phyloP scores from a whole-genome alignment of 2,797 vertebrate genomes.

The Brachymystax lenok region DNA sequence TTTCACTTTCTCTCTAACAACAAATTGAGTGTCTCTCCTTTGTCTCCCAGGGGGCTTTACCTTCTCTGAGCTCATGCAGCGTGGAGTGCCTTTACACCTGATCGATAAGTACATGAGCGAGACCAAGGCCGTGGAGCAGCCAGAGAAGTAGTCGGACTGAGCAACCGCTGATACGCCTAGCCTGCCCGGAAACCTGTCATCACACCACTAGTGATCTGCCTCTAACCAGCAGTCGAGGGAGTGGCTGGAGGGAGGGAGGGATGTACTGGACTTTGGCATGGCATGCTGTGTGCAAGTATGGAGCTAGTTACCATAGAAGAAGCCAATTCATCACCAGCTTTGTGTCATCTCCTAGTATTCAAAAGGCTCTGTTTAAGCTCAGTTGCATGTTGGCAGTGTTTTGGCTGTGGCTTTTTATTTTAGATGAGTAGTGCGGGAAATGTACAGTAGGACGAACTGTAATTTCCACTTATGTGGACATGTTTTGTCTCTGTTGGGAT shows the following conservation, averaged over 20 bases:
- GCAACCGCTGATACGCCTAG: constrained; percentile 38
- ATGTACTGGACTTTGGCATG: constrained; percentile 58
- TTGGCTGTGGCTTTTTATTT: constrained; percentile 55
- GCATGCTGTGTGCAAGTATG: constrained; percentile 68
- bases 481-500: constrained; percentile 39
- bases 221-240: constrained; percentile 33
- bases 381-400: constrained; percentile 64
- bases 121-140: constrained; percentile 79
- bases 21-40: constrained; percentile 43
- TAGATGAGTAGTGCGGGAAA: constrained; percentile 49
- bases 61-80: constrained; percentile 92
- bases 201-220: constrained; percentile 37
- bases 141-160: constrained; percentile 78
- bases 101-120: constrained; percentile 93
- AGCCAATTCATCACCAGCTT: constrained; percentile 43
- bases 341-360: constrained; percentile 53
- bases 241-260: constrained; percentile 15
- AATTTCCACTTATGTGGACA: constrained; percentile 36
- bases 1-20: constrained; percentile 9
- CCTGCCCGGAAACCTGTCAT: constrained; percentile 51
- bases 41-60: constrained; percentile 87
- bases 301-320: constrained; percentile 59
- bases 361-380: constrained; percentile 55
- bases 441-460: constrained; percentile 25
- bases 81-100: constrained; percentile 94